Percentiles rank a stretch among this genome's conserved stretches.
phyloP scores from a whole-genome alignment of 23 tunicate genomes.

The Trididemnum miniatum region DNA sequence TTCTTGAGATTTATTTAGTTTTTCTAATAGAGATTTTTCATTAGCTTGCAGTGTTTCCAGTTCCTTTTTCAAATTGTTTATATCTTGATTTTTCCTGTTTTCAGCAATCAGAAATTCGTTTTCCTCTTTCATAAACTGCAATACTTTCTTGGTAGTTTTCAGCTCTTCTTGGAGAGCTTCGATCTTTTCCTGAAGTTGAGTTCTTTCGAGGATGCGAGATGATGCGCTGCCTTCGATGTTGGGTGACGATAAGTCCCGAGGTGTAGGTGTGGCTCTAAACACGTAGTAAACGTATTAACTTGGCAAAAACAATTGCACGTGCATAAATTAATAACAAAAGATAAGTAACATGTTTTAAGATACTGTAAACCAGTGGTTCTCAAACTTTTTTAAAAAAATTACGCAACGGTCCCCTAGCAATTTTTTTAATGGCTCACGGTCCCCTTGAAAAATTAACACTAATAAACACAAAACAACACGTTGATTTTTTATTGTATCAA shows the following conservation, averaged over 20 bases:
- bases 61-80: constrained; percentile 3
- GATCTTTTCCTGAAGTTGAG: constrained; percentile 5
- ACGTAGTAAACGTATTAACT: background rate
- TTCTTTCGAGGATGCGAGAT: background rate
- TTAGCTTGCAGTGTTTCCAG: background rate
- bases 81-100: background rate
- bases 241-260: background rate
- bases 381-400: too few species aligned
- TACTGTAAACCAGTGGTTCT: too few species aligned
- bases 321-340: too few species aligned
- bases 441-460: too few species aligned
- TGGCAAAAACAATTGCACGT: too few species aligned
- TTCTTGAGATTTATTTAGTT: constrained; percentile 24
- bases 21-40: constrained; percentile 12
- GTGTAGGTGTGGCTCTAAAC: background rate
- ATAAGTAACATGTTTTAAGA: too few species aligned
- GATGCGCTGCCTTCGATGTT: background rate
- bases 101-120: background rate
- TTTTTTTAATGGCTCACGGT: too few species aligned
- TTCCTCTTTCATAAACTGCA: constrained; percentile 21
- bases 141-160: constrained; percentile 25
- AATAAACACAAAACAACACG: too few species aligned
- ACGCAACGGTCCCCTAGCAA: too few species aligned
- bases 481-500: too few species aligned
- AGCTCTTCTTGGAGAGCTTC: constrained; percentile 13